Evolutionary conservation across 2,888 invertebrate genomes (phyloP), one percentile per base, ranked within the genome.

Genomic region (Drosophila kambysellisi): DNA sequence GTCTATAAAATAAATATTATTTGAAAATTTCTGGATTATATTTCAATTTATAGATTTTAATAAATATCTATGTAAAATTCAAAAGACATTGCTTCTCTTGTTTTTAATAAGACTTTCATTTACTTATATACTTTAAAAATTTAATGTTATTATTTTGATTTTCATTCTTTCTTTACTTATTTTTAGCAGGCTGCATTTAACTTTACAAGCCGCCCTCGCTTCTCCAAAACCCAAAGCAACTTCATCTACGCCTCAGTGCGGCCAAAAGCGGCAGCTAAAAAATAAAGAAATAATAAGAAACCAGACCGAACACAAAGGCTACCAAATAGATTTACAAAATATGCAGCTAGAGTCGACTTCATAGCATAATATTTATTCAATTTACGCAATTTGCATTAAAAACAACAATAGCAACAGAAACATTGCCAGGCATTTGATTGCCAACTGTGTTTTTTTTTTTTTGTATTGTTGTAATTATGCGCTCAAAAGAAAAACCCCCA

Each of bases 301-400:
- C 56, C 66, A 64, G 30, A 67, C 66, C 63, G 48, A 72, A 69
- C 62, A 78, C 72, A 76, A 80, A 63, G 67, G 56, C 80, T 74
- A 53, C 69, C 68, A 66, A 74, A 64, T 61, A 67, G 75, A 82
- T 82, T 75, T 78, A 82, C 74, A 87, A 82, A 82, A 79, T 86
- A 71, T 76, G 81, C 54, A 67, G 50, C 74, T 20, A 68, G 43
- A 66, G 66, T 66, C 84, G 54, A 56, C 68, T 75, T 59, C 81
- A 66, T 48, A 88, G 83, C 85, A 90, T 83, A 82, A 88, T 88
- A 75, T 81, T 83, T 85, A 88, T 81, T 79, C 83, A 89, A 88
- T 89, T 89, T 89, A 91, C 89, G 89, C 89, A 89, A 89, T 91
- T 89, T 86, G 69, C 76, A 78, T 70, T 50, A 50, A 64, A 62